A percentile compares a stretch with the other conserved stretches of the same genome.
Conservation (phyloP, 2,888 invertebrate genomes). For the Deladenus siricidicola region DNA sequence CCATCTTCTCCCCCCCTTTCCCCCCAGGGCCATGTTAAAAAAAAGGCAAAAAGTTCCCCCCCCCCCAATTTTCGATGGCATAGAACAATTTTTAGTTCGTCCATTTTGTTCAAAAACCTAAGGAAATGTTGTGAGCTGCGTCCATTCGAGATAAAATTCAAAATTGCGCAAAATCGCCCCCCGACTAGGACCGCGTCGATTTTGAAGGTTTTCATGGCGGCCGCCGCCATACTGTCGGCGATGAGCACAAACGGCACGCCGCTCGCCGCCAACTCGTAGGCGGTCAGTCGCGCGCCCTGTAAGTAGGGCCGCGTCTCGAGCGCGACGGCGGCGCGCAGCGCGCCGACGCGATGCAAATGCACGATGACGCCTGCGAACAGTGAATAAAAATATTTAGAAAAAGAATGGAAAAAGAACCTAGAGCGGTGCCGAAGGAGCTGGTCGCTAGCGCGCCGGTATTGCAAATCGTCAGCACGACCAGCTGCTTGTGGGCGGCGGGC, state of each 20-base stretch:
- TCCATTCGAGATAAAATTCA: too few species aligned
- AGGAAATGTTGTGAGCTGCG: too few species aligned
- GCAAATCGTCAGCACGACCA: slow-evolving; percentile 78
- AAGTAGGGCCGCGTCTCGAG: slow-evolving; percentile 97
- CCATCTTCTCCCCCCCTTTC: too few species aligned
- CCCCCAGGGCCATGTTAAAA: too few species aligned
- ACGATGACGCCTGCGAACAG: slow-evolving; percentile 74
- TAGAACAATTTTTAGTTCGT: background rate
- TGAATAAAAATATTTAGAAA: slow-evolving; percentile 1
- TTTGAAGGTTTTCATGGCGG: slow-evolving; percentile 73
- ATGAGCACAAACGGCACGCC: slow-evolving; percentile 73
- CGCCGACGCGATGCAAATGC: slow-evolving; percentile 63
- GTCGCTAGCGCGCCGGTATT: slow-evolving; percentile 97
- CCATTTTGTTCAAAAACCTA: background rate
- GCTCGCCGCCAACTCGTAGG: slow-evolving; percentile 78
- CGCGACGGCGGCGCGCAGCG: slow-evolving; percentile 77
- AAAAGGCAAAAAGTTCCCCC: too few species aligned
- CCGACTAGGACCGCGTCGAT: slow-evolving; percentile 91
- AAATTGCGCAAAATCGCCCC: slow-evolving; percentile 11
- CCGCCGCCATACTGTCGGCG: slow-evolving; percentile 69
- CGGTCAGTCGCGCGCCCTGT: slow-evolving; percentile 88
- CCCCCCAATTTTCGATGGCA: too few species aligned
- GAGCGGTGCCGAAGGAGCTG: slow-evolving; percentile 90
- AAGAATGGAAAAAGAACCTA: slow-evolving; percentile 62
- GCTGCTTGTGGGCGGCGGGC: slow-evolving; percentile 1